These are phyloP conservation scores for Eupithecia vulgata DNA, from an alignment of 2,888 invertebrate species.

Conservation along the genomic window DNA sequence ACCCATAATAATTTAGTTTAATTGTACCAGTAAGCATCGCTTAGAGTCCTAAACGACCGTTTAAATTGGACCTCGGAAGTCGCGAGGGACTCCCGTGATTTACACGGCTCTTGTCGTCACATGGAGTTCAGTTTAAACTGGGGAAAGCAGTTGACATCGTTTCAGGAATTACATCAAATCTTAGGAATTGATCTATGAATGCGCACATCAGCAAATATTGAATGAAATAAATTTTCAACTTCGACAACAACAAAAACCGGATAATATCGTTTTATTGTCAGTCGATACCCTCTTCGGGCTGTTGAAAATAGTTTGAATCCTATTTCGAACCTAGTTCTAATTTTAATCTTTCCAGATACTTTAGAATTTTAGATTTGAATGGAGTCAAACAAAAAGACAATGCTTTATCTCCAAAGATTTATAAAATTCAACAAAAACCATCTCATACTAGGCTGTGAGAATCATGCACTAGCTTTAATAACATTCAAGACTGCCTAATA, in stretches of 20 bases:
- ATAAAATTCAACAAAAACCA: background rate
- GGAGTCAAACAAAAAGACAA: too few relatives aligned
- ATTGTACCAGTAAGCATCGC: conserved; percentile 65
- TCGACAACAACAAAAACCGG: background rate
- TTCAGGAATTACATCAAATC: background rate
- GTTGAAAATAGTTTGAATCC: too few relatives aligned
- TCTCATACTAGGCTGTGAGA: too few relatives aligned
- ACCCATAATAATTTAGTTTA: conserved; percentile 62
- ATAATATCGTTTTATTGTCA: background rate
- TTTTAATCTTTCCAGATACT: too few relatives aligned
- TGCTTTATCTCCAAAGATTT: background rate
- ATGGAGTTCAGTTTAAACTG: conserved; percentile 43
- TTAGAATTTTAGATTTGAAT: too few relatives aligned
- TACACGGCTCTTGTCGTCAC: conserved; percentile 32
- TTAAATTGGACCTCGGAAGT: conserved; percentile 52
- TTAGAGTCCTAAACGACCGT: conserved; percentile 59
- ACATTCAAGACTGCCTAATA: background rate
- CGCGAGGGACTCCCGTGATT: conserved; percentile 46
- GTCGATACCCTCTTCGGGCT: too few relatives aligned
- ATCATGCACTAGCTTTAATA: too few relatives aligned
- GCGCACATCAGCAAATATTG: background rate
- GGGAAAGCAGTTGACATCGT: conserved; percentile 22
- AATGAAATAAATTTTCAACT: background rate
- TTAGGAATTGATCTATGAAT: background rate
- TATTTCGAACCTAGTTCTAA: too few relatives aligned